A percentile compares a stretch with the other conserved stretches of the same genome.
These are phyloP conservation scores for Ylistrum balloti DNA, from an alignment of 1,140 invertebrate genomes.

Conservation along the genomic window DNA sequence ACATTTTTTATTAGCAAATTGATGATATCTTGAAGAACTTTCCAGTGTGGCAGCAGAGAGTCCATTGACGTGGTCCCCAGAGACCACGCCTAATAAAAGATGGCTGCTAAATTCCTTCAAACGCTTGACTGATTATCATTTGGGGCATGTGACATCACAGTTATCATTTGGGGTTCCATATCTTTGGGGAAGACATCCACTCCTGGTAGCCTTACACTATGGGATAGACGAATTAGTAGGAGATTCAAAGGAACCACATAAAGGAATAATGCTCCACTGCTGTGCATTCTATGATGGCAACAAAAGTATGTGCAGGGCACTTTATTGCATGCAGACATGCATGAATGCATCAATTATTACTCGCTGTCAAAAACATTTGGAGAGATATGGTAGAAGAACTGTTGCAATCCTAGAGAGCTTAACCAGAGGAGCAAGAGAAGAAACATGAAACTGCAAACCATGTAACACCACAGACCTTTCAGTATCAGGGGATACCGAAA, in stretches of 20 bases:
- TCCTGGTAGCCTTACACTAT: background rate
- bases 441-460: background rate
- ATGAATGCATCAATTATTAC: background rate
- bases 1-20: background rate
- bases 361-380: constrained; percentile 17
- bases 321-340: constrained; percentile 23
- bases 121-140: constrained; percentile 9
- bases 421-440: no score
- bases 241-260: background rate
- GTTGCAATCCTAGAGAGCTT: constrained; percentile 1
- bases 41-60: background rate
- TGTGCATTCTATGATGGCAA: background rate
- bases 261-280: background rate
- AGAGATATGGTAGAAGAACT: background rate
- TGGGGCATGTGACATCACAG: background rate
- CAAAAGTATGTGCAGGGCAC: background rate
- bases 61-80: background rate
- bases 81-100: background rate
- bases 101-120: constrained; percentile 27
- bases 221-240: background rate
- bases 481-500: background rate
- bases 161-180: background rate
- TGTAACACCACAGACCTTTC: background rate
- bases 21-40: background rate
- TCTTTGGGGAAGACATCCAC: background rate